These are phyloP conservation scores for Merluccius polli DNA, from an alignment of 2,797 vertebrate species.

Conservation along the genomic window DNA sequence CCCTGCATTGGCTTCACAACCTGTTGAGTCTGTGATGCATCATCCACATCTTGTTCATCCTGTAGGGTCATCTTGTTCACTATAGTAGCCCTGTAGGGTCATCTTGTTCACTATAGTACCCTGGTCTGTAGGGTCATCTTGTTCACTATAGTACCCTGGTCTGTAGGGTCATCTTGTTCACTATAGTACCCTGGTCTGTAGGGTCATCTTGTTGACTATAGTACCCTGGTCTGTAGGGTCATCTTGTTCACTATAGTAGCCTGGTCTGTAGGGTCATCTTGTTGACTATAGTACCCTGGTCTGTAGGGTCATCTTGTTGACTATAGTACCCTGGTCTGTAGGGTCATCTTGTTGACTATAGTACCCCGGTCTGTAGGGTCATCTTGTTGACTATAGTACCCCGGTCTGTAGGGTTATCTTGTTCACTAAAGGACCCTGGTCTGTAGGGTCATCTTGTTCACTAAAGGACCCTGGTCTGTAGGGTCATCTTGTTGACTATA, in stretches of 20 bases:
- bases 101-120: background rate
- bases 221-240: background rate
- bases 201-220: background rate
- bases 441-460: too few relatives aligned
- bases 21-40: slow-evolving; percentile 45
- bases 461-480: too few relatives aligned
- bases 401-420: too few relatives aligned
- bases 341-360: background rate
- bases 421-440: too few relatives aligned
- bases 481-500: too few relatives aligned
- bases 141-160: background rate
- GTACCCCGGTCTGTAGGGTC: too few relatives aligned
- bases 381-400: too few relatives aligned
- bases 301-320: background rate
- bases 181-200: background rate
- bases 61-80: slow-evolving; percentile 16
- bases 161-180: background rate
- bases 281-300: background rate
- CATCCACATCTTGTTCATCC: slow-evolving; percentile 31
- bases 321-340: slow-evolving; percentile 1
- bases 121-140: background rate
- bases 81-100: background rate
- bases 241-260: background rate
- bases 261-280: background rate
- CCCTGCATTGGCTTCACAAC: slow-evolving; percentile 46